Base-by-base conservation (phyloP, 2,888 invertebrate genomes). In the Cerceris rybyensis region DNA sequence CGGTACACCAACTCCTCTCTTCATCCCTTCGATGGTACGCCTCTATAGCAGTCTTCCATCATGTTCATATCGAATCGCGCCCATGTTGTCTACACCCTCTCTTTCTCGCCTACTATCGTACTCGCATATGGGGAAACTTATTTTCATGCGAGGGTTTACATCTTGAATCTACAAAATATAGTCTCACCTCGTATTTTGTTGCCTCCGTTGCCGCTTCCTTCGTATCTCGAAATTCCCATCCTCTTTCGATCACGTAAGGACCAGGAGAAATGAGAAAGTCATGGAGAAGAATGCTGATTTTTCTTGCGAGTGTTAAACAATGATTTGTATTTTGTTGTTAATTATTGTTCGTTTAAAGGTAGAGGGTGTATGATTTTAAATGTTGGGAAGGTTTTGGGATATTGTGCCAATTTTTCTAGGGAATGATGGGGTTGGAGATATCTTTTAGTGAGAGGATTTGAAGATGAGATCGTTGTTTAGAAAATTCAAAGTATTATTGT, bases 61-160 rank as follows among this genome's bases (percentile, higher is more conserved):
- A 63, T 75, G 75, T 72, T 81, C 80, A 78, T 82, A 83, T 86
- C 79, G 83, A 81, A 84, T 80, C 75, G 77, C 79, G 67, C 71
- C 73, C 80, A 60, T 84, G 75, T 82, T 28, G 74, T 80, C 77
- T 77, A 73, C 77, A 75, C 55, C 58, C 70, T 61, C 54, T 41
- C 46, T 14, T 41, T 59, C 46, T 17, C 54, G n/a, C 59, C 16
- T 64, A n/a, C 66, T 74, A 66, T 86, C 77, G 70, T 78, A 75
- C 80, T 83, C 79, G 81, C 82, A 83, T 81, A 82, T 77, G 81
- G 80, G 79, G 82, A 88, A 88, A 88, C 88, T 87, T 87, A 88
- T 88, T 88, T 87, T 87, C 88, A 74, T 83, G 73, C 78, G 73
- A 70, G 73, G 74, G 75, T 81, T 74, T 84, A 84, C 84, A 84